Evolutionary conservation across 2,113 vertebrate genomes (phyloP), one percentile per base, ranked within the genome.

Genomic region (Cottus gobio): DNA sequence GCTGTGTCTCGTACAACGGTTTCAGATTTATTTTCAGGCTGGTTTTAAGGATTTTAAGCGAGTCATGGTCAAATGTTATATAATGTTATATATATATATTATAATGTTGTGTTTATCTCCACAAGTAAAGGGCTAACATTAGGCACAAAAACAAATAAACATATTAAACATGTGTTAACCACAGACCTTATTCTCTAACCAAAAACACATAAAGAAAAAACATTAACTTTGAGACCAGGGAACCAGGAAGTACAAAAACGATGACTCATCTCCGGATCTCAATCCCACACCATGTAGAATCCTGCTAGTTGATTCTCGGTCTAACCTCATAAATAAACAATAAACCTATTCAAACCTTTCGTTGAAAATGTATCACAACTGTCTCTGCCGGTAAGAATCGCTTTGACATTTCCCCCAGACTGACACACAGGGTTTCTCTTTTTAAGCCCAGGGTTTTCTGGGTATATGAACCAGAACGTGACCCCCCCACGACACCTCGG

Each of bases 401-500:
- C 54, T 26, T 57, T 28, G 24, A 28, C 26, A 22, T 24, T 24
- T 16, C 63, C 56, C 34, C 24, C 11, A 52, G 48, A 42, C 54
- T 12, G 37, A 36, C 12, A 39, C 20, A 9, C 37, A 10, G 10
- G 4, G 4, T 31, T 64, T 64, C 63, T 64, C 16, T 76, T 63
- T 54, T 60, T 26, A 76, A 79, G 20, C 26, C 9, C 9, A 4
- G 7, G 10, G 37, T 39, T 39, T 48, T 44, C 56, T 46, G 20
- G 39, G 9, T 18, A 30, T 39, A 34, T 12, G 61, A 77, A 70
- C 30, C 28, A 73, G 48, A 37, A 22, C 42, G 52, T 62, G 75
- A 83, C 74, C 36, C 37, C 0, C 31, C 58, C 70, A 11, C 54
- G 13, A 52, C 39, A 22, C 28, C 76, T 42, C 39, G 11, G 81